Conservation (phyloP, 2,888 invertebrate species). For the Stenodera caucasica region DNA sequence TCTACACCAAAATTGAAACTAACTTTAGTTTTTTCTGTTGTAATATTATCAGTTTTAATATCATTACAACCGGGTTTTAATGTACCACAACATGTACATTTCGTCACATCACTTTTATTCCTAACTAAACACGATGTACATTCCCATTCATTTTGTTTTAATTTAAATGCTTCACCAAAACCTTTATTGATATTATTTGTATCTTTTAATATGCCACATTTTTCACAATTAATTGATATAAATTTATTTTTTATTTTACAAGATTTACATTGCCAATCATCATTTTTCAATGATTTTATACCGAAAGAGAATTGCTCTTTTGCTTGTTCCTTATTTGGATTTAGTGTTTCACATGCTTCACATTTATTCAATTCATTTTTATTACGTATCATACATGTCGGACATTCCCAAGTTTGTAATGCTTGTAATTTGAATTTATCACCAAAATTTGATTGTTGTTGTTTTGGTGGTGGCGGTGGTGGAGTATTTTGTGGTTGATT, state of each 20-base stretch:
- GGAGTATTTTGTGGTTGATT: background rate
- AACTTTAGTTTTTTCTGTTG: conserved; percentile 38
- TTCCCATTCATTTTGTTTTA: conserved; percentile 55
- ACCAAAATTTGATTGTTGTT: conserved; percentile 41
- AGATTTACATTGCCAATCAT: conserved; percentile 22
- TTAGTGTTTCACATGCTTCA: conserved; percentile 59
- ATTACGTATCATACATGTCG: conserved; percentile 61
- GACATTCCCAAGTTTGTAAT: conserved; percentile 59
- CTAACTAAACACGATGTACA: conserved; percentile 61
- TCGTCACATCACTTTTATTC: conserved; percentile 54
- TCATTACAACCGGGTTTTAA: conserved; percentile 54
- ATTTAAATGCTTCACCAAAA: conserved; percentile 32
- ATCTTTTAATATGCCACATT: conserved; percentile 57
- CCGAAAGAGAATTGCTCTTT: conserved; percentile 44
- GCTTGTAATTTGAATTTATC: conserved; percentile 57
- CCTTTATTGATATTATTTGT: conserved; percentile 52
- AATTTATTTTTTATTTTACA: conserved; percentile 15
- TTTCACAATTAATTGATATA: conserved; percentile 55
- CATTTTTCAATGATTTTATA: conserved; percentile 18
- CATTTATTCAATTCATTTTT: conserved; percentile 56
- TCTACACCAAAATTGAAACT: conserved; percentile 59
- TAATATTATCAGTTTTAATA: conserved; percentile 10
- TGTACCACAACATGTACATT: conserved; percentile 64
- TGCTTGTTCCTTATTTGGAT: conserved; percentile 9
- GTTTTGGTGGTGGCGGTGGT: background rate